phyloP scores from a whole-genome alignment of 2,113 vertebrate species.

The Microcebus lehilahytsara region DNA sequence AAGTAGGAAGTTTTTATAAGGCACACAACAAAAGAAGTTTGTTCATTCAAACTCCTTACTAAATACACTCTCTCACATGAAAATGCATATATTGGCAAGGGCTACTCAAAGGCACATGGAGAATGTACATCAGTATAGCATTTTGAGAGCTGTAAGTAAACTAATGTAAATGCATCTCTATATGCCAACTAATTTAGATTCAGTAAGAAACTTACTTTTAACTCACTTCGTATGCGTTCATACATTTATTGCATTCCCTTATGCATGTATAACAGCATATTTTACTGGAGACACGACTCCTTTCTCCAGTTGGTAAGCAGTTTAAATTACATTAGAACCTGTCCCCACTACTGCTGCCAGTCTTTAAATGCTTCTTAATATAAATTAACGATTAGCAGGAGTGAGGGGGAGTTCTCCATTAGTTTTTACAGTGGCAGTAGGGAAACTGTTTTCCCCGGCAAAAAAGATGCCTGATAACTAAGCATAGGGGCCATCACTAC shows the following conservation, averaged over 20 bases:
- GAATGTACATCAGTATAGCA: neutral
- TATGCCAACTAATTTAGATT: neutral
- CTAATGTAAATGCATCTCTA: neutral
- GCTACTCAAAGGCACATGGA: neutral
- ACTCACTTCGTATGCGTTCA: neutral
- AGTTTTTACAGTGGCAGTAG: neutral
- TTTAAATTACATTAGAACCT: neutral
- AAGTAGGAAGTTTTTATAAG: neutral
- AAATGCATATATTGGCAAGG: neutral
- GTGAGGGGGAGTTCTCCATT: neutral
- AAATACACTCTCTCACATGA: neutral
- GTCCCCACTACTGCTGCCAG: neutral
- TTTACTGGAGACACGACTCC: neutral
- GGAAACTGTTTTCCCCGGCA: neutral
- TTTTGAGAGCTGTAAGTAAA: constrained; percentile 10
- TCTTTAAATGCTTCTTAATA: neutral
- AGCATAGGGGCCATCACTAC: neutral
- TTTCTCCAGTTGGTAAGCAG: neutral
- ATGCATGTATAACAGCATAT: neutral
- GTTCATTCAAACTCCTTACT: neutral
- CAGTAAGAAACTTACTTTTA: neutral
- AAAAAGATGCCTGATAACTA: neutral
- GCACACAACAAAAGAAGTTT: neutral
- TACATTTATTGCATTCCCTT: neutral
- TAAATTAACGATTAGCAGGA: neutral